Percentiles rank a stretch among this genome's conserved stretches.
Evolutionary conservation across 2,888 invertebrate species (phyloP).

Genomic region (Dendrolimus houi): DNA sequence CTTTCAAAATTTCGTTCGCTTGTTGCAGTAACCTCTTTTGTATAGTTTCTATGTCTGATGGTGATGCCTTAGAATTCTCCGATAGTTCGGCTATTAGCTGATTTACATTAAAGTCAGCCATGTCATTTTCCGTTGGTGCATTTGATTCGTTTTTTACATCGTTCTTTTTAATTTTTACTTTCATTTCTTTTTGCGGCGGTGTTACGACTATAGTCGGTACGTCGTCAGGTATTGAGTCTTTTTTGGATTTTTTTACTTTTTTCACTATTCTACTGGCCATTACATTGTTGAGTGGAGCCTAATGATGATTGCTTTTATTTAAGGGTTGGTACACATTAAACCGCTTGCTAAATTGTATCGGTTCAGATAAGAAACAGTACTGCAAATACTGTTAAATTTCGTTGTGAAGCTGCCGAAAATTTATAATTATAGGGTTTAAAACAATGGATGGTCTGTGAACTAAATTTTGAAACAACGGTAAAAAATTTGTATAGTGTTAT

Average conservation of each 20-base stretch:
- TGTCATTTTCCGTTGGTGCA: slow-evolving; percentile 30
- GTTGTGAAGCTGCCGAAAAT: too few relatives aligned
- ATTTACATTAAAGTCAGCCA: slow-evolving; percentile 59
- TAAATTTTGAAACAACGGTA: too few relatives aligned
- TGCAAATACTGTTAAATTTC: too few relatives aligned
- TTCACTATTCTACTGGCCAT: slow-evolving; percentile 83
- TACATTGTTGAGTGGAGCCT: slow-evolving; percentile 67
- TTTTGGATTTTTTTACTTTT: slow-evolving; percentile 82
- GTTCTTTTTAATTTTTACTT: slow-evolving; percentile 43
- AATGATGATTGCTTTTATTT: slow-evolving; percentile 45
- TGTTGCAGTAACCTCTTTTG: slow-evolving; percentile 60
- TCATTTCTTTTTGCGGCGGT: slow-evolving; percentile 55
- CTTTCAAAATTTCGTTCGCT: slow-evolving; percentile 68
- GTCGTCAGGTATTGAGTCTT: slow-evolving; percentile 38
- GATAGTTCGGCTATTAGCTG: slow-evolving; percentile 64
- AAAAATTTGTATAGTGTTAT: too few relatives aligned
- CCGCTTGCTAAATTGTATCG: background rate
- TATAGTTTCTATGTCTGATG: slow-evolving; percentile 62
- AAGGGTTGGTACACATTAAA: slow-evolving; percentile 14
- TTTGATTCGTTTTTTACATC: slow-evolving; percentile 24
- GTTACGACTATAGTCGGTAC: slow-evolving; percentile 54
- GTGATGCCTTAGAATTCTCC: slow-evolving; percentile 60
- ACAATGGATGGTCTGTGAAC: too few relatives aligned
- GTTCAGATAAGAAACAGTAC: too few relatives aligned
- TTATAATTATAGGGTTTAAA: too few relatives aligned